Base-by-base conservation (phyloP, 2,113 vertebrate genomes). In the Upupa epops region DNA sequence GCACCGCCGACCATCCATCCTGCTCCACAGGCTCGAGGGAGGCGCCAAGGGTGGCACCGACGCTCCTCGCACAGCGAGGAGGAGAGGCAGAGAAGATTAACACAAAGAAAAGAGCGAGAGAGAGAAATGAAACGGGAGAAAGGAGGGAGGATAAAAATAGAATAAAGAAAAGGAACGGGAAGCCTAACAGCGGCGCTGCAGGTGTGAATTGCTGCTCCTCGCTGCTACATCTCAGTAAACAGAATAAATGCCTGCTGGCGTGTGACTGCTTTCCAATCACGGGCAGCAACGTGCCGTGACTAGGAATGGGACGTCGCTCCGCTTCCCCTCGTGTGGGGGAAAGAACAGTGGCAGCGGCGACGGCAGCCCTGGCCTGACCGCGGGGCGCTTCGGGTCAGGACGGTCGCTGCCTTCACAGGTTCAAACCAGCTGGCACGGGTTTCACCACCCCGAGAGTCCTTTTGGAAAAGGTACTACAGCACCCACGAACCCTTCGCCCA, bases 211-310 rank as follows among this genome's bases (percentile, higher is more conserved):
- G 92, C 94, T 94, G 89, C 84, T 90, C 86, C 83, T 95, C 87
- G 26, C 52, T 90, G 79, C 89, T 92, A 94, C 92, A 95, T 96
- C 92, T 96, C 93, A 85, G 94, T 94, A 97, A 96, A 96, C 92
- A 90, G 76, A 96, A 94, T 96, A 95, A 96, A 96, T 96, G 97
- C 95, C 96, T 97, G 97, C 77, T 93, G 66, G 68, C 95, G 95
- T 93, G 83, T 96, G 95, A 95, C 96, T 93, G 80, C 92, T 96
- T 96, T 97, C 96, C 97, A 97, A 96, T 97, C 97, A 97, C 92
- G n/a, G 81, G 77, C 45, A 95, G 89, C 93, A 89, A 92, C 95
- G 75, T 96, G 94, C 96, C 85, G 94, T 92, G 95, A 95, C 93
- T 92, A 72, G 94, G 68, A 92, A 96, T 95, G 91, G 97, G 90